These are phyloP conservation scores for Decapterus maruadsi DNA, from an alignment of 2,797 vertebrate genomes.

Conservation along the genomic window DNA sequence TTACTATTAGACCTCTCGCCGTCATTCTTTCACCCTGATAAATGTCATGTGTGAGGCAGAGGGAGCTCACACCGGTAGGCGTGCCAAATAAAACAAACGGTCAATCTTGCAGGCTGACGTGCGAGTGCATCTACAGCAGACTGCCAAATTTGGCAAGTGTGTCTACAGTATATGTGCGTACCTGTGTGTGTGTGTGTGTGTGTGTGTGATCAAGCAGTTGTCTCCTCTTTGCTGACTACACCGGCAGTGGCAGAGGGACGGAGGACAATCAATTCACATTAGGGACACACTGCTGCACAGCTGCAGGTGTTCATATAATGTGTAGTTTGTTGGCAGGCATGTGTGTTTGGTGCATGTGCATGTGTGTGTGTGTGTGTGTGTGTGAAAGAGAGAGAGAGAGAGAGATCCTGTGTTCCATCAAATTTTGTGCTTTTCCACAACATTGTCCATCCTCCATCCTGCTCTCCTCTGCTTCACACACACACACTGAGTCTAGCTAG, in stretches of 20 bases:
- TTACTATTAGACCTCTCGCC: slow-evolving; percentile 75
- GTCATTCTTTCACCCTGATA: slow-evolving; percentile 74
- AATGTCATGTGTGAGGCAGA: slow-evolving; percentile 60
- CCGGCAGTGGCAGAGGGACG: slow-evolving; percentile 35
- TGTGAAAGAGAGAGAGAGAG: neutral
- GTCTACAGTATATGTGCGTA: neutral
- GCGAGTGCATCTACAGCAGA: slow-evolving; percentile 11
- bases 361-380: neutral
- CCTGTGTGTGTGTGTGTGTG: slow-evolving; percentile 15
- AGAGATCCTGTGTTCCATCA: slow-evolving; percentile 20
- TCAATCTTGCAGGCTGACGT: slow-evolving; percentile 50
- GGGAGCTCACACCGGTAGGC: slow-evolving; percentile 36
- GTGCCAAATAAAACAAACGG: slow-evolving; percentile 62
- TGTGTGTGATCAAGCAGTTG: slow-evolving; percentile 48
- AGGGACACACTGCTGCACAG: slow-evolving; percentile 42
- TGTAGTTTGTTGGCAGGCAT: slow-evolving; percentile 9
- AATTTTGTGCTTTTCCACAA: slow-evolving; percentile 5
- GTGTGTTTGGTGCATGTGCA: neutral
- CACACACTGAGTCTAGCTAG: slow-evolving; percentile 14
- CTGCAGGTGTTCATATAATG: slow-evolving; percentile 50
- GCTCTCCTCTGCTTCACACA: slow-evolving; percentile 6
- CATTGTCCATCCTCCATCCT: slow-evolving; percentile 1
- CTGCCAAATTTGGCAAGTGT: slow-evolving; percentile 20
- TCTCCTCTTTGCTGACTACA: slow-evolving; percentile 32
- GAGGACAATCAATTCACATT: slow-evolving; percentile 66